Evolutionary conservation across 2,113 vertebrate species (phyloP).

Genomic region (Oncorhynchus mykiss): DNA sequence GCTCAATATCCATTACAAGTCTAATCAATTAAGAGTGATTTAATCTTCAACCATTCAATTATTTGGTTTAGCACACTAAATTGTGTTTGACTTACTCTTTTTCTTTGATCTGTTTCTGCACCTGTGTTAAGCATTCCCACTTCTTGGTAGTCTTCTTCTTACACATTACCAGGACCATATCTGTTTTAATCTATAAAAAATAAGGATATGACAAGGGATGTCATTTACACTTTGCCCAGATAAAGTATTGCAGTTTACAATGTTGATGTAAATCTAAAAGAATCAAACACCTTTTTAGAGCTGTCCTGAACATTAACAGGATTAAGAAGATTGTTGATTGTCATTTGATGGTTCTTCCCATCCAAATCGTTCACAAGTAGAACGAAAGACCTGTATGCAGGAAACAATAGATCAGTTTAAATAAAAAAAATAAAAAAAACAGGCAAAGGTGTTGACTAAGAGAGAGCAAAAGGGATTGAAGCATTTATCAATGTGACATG

Average conservation of each 20-base stretch:
- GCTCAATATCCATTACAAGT: no score
- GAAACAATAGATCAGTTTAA: not conserved
- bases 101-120: slow-evolving; percentile 92
- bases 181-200: slow-evolving; percentile 86
- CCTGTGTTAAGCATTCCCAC: slow-evolving; percentile 93
- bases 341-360: slow-evolving; percentile 93
- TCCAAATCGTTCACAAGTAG: slow-evolving; percentile 90
- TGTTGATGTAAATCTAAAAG: not conserved
- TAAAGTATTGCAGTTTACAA: not conserved
- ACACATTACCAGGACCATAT: slow-evolving; percentile 89
- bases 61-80: no score
- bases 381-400: slow-evolving; percentile 82
- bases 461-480: not conserved
- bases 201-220: not conserved
- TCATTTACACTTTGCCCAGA: not conserved
- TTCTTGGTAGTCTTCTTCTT: slow-evolving; percentile 86
- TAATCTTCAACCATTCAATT: no score
- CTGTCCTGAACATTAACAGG: slow-evolving; percentile 87
- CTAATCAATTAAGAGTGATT: no score
- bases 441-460: not conserved
- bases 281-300: slow-evolving; percentile 82
- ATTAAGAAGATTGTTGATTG: slow-evolving; percentile 86
- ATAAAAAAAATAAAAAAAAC: not conserved
- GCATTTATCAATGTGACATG: not conserved
- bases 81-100: slow-evolving; percentile 84